phyloP scores from a whole-genome alignment of 2,888 invertebrate genomes.

The Tolmerus cingulatus region DNA sequence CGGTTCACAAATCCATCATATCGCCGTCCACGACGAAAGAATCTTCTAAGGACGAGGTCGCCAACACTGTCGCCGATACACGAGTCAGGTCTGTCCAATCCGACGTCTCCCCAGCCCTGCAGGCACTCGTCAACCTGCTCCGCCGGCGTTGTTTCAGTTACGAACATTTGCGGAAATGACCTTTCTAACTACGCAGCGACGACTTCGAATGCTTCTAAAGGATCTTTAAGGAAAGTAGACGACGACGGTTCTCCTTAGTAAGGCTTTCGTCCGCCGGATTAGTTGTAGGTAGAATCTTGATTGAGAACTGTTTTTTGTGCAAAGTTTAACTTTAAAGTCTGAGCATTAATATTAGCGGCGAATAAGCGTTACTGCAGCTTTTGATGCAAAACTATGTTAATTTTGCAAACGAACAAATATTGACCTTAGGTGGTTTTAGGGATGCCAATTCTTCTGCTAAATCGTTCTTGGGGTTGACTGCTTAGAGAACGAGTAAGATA shows the following conservation, averaged over 20 bases:
- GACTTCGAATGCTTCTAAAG: slow-evolving; percentile 7
- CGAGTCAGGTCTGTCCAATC: slow-evolving; percentile 76
- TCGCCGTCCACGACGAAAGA: slow-evolving; percentile 63
- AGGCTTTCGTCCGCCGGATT: neutral
- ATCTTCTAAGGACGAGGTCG: slow-evolving; percentile 65
- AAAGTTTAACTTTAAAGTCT: slow-evolving; percentile 36
- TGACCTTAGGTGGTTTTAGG: neutral
- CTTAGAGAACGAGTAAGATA: neutral
- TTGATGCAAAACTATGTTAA: neutral
- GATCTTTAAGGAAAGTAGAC: slow-evolving; percentile 33
- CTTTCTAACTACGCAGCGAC: slow-evolving; percentile 39
- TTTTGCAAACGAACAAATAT: neutral
- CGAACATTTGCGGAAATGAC: slow-evolving; percentile 57
- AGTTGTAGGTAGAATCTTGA: neutral
- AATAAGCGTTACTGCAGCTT: slow-evolving; percentile 2
- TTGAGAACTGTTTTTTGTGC: slow-evolving; percentile 7
- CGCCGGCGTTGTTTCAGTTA: slow-evolving; percentile 57
- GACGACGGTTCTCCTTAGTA: slow-evolving; percentile 20
- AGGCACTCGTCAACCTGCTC: slow-evolving; percentile 60
- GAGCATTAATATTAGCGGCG: slow-evolving; percentile 15
- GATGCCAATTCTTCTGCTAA: slow-evolving; percentile 3
- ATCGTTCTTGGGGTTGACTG: neutral
- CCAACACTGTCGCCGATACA: slow-evolving; percentile 74
- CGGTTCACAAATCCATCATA: slow-evolving; percentile 56
- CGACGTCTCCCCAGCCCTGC: slow-evolving; percentile 69